These are phyloP conservation scores for Ictalurus punctatus DNA, from an alignment of 2,113 vertebrate species.

Conservation along the genomic window DNA sequence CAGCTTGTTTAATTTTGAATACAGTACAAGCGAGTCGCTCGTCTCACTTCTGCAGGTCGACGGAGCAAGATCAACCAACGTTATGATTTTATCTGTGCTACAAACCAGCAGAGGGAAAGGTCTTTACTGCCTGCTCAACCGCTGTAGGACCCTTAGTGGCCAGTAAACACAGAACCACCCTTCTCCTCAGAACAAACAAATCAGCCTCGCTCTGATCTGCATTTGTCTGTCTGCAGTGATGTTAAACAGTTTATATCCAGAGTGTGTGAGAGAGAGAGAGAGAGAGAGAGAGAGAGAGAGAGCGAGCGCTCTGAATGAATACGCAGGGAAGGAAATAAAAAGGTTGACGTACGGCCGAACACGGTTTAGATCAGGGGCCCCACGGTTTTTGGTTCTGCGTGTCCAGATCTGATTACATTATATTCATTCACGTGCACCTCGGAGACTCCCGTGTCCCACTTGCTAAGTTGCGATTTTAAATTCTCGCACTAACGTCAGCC, in stretches of 20 bases:
- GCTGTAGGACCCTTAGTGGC: not conserved
- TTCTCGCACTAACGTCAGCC: not conserved
- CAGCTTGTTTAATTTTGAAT: not conserved
- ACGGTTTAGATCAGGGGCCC: not conserved
- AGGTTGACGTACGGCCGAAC: not conserved
- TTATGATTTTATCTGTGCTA: not conserved
- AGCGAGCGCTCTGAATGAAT: not conserved
- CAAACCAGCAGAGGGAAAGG: not conserved
- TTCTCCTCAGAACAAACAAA: slow-evolving; percentile 19
- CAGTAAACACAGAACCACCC: not conserved
- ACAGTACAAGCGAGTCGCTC: not conserved
- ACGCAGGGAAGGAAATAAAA: not conserved
- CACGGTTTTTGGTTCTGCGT: not conserved
- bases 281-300: too few relatives aligned
- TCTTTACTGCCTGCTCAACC: not conserved
- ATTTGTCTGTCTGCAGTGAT: not conserved
- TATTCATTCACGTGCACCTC: not conserved
- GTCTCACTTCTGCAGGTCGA: not conserved
- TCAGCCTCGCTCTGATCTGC: not conserved
- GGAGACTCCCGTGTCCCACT: not conserved
- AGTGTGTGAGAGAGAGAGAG: too few relatives aligned
- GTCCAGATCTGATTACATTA: not conserved
- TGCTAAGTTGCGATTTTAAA: not conserved
- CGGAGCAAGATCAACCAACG: not conserved
- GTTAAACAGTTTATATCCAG: slow-evolving; percentile 14